Evolutionary conservation across 2,797 vertebrate genomes (phyloP).

Genomic region (Carcharodon carcharias): DNA sequence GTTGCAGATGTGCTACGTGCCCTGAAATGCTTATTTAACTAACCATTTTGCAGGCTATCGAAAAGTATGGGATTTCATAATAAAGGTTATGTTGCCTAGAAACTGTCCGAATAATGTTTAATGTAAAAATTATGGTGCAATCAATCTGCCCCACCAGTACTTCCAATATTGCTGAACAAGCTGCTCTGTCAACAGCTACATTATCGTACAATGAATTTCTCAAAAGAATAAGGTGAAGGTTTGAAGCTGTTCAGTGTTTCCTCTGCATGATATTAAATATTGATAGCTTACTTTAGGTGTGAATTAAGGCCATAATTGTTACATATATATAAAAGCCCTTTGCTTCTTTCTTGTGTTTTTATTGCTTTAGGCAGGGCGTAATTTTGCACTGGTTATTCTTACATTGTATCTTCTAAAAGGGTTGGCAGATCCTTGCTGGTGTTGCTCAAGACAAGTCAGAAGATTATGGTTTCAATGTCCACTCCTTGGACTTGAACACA

Average conservation of each 20-base stretch:
- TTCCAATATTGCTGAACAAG: neutral
- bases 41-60: neutral
- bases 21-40: neutral
- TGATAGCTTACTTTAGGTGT: constrained; percentile 20
- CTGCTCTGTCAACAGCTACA: neutral
- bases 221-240: neutral
- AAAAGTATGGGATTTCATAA: neutral
- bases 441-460: neutral
- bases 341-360: neutral
- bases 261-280: constrained; percentile 29
- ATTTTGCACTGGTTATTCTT: neutral
- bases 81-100: neutral
- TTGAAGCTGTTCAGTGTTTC: constrained; percentile 3
- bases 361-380: neutral
- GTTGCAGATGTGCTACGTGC: neutral
- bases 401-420: neutral
- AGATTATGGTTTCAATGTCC: neutral
- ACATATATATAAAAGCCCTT: neutral
- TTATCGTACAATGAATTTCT: constrained; percentile 6
- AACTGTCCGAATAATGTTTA: neutral
- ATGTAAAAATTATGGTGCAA: neutral
- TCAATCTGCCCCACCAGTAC: neutral
- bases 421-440: neutral
- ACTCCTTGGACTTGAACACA: neutral
- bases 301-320: constrained; percentile 12